phyloP scores from a whole-genome alignment of 23 tunicate species.

The Trididemnum clinides region DNA sequence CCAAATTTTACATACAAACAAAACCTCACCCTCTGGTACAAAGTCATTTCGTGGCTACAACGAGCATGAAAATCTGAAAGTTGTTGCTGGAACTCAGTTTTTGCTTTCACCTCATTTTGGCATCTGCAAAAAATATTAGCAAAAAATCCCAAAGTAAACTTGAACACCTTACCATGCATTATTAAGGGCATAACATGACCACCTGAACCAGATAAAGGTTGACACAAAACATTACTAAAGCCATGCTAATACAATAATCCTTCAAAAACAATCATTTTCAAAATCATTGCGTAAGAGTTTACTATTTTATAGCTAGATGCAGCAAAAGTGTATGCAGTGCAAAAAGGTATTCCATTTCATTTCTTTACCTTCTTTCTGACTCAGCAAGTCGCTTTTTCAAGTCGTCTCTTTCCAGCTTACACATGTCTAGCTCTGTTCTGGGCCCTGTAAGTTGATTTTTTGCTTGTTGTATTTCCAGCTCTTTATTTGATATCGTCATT shows the following conservation, averaged over 20 bases:
- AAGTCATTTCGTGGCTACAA: slow-evolving; percentile 52
- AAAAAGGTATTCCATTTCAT: too few species aligned
- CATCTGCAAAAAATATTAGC: slow-evolving; percentile 32
- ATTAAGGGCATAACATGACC: too few species aligned
- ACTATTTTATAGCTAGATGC: too few species aligned
- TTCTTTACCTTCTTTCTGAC: slow-evolving; percentile 74
- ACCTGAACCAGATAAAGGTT: neutral
- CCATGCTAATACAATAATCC: too few species aligned
- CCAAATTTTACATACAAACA: too few species aligned
- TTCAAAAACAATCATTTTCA: too few species aligned
- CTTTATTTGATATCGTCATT: slow-evolving; percentile 60
- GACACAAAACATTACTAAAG: neutral
- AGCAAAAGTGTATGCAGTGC: too few species aligned
- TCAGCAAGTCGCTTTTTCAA: slow-evolving; percentile 70
- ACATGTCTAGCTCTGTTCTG: slow-evolving; percentile 63
- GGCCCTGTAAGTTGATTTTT: slow-evolving; percentile 76
- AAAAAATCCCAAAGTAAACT: too few species aligned
- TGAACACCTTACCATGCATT: too few species aligned
- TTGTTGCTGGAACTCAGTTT: slow-evolving; percentile 58
- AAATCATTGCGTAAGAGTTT: too few species aligned
- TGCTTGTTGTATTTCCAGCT: slow-evolving; percentile 81
- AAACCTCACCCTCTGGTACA: slow-evolving; percentile 61
- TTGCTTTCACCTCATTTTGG: slow-evolving; percentile 49
- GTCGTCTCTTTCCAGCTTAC: slow-evolving; percentile 71
- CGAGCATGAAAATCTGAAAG: slow-evolving; percentile 55